Conservation (phyloP, 92 coral and sea anemone genomes). For the Phymanthus crucifer region DNA sequence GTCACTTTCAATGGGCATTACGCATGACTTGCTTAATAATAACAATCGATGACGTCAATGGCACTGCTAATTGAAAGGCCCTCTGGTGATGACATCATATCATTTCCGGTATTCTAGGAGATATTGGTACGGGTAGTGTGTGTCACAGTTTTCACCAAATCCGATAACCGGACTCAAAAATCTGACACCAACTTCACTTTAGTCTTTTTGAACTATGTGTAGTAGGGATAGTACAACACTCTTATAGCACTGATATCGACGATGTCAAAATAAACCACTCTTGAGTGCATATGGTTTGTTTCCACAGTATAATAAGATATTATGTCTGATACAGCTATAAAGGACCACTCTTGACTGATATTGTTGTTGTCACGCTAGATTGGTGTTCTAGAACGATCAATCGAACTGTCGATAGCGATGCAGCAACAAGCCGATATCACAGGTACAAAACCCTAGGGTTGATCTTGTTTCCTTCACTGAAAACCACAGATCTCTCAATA, state of each 20-base stretch:
- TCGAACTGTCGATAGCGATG: conserved; percentile 74
- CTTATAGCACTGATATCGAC: too few relatives aligned
- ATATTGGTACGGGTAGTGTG: too few relatives aligned
- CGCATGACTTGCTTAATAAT: background rate
- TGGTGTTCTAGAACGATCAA: conserved; percentile 74
- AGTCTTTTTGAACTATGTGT: too few relatives aligned
- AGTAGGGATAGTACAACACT: too few relatives aligned
- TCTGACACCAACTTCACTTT: too few relatives aligned
- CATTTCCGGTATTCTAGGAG: too few relatives aligned
- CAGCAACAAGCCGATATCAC: conserved; percentile 67
- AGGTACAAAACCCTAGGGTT: conserved; percentile 30
- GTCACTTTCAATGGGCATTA: background rate
- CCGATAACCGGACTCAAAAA: too few relatives aligned
- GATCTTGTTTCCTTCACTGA: background rate
- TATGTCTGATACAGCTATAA: background rate
- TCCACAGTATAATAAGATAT: too few relatives aligned
- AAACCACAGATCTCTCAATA: background rate
- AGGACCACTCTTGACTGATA: background rate
- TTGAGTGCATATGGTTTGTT: too few relatives aligned
- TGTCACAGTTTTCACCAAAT: too few relatives aligned
- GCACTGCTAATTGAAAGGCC: background rate
- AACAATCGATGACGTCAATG: background rate
- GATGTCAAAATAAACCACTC: too few relatives aligned
- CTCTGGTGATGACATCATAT: background rate
- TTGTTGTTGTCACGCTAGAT: conserved; percentile 46